These are phyloP conservation scores for Bellardia bayeri DNA, from an alignment of 2,888 invertebrate species.

Conservation along the genomic window DNA sequence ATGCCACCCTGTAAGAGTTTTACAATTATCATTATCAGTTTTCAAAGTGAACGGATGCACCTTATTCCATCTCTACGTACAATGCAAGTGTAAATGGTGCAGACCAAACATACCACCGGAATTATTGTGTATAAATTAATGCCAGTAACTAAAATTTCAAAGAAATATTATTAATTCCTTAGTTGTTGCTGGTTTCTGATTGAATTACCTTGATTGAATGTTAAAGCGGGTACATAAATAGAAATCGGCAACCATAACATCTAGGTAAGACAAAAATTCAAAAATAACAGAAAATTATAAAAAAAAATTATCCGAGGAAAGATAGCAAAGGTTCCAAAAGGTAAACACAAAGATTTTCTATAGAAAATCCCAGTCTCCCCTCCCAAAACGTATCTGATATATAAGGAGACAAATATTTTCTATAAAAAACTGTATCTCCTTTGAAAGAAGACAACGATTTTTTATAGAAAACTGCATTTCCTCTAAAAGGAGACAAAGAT, in stretches of 20 bases:
- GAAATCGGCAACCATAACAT: conserved; percentile 81
- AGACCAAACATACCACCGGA: conserved; percentile 89
- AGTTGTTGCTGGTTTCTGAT: too few relatives aligned
- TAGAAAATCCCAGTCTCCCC: too few relatives aligned
- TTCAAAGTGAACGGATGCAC: neutral
- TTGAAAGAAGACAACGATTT: too few relatives aligned
- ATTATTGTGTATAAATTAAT: conserved; percentile 91
- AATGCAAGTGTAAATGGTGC: conserved; percentile 95
- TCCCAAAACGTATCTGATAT: too few relatives aligned
- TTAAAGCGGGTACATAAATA: conserved; percentile 90
- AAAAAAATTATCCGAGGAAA: neutral
- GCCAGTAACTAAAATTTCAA: conserved; percentile 84
- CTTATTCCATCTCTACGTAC: conserved; percentile 85
- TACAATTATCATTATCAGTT: neutral
- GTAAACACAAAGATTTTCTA: too few relatives aligned
- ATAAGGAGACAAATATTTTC: too few relatives aligned
- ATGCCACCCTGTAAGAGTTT: conserved; percentile 87
- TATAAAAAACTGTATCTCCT: too few relatives aligned
- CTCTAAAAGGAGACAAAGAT: too few relatives aligned
- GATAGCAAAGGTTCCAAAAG: too few relatives aligned
- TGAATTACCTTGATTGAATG: conserved; percentile 89
- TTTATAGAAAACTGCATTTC: too few relatives aligned
- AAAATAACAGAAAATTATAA: neutral
- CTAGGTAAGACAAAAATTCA: conserved; percentile 69
- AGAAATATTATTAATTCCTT: neutral